Evolutionary conservation across 2,888 invertebrate genomes (phyloP).

Genomic region (Labia minor): DNA sequence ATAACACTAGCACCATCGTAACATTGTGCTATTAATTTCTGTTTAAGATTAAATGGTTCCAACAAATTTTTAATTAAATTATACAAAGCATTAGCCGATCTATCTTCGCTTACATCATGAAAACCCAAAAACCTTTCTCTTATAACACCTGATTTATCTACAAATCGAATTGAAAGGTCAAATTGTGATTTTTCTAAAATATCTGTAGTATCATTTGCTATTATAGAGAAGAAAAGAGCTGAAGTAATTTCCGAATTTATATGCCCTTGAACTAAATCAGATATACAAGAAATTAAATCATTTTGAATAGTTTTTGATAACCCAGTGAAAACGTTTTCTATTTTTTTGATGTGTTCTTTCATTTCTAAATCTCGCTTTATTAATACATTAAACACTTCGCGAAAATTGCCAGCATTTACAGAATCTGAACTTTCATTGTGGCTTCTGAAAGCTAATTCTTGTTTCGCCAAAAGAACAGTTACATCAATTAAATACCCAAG

Average conservation of each 20-base stretch:
- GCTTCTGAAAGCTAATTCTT: neutral
- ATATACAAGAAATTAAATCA: conserved; percentile 27
- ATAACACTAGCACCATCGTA: conserved; percentile 21
- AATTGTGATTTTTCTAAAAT: conserved; percentile 26
- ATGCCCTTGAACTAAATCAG: conserved; percentile 25
- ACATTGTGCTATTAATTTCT: conserved; percentile 27
- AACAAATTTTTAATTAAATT: conserved; percentile 21
- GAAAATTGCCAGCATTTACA: neutral
- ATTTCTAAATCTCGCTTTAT: conserved; percentile 5
- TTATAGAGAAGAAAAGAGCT: neutral
- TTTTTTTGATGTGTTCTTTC: neutral
- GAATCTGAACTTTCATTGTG: neutral
- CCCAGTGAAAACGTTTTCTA: conserved; percentile 15
- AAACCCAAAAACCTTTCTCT: conserved; percentile 28
- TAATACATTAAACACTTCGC: neutral
- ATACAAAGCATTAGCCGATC: conserved; percentile 15
- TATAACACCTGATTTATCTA: conserved; percentile 21
- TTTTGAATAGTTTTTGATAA: conserved; percentile 26
- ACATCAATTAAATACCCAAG: neutral
- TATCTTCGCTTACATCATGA: conserved; percentile 25
- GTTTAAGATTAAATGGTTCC: conserved; percentile 23
- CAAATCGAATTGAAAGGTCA: conserved; percentile 26
- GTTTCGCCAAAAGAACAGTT: neutral
- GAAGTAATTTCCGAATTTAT: conserved; percentile 23
- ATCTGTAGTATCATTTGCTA: conserved; percentile 27